phyloP scores from a whole-genome alignment of 2,888 invertebrate genomes.

The Drosophila leonis region DNA sequence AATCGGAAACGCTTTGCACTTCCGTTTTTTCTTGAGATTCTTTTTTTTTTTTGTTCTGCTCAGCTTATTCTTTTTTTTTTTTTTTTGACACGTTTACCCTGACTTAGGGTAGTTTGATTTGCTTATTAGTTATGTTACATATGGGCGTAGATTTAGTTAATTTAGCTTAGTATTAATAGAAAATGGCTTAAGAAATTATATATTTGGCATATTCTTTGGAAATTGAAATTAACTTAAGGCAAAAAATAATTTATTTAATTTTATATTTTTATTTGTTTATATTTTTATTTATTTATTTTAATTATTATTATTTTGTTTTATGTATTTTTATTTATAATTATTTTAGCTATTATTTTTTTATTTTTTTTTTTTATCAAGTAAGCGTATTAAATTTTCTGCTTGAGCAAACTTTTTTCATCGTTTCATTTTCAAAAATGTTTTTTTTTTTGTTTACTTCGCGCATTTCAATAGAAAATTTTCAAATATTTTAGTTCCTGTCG shows the following conservation, averaged over 20 bases:
- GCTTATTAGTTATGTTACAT: neutral
- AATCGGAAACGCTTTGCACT: slow-evolving; percentile 61
- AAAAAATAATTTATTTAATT: too few species aligned
- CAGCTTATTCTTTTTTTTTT: neutral
- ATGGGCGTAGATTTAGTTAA: too few species aligned
- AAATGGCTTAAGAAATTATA: too few species aligned
- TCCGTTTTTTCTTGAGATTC: slow-evolving; percentile 43
- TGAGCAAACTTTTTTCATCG: too few species aligned
- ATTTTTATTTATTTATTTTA: too few species aligned
- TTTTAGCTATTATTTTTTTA: too few species aligned
- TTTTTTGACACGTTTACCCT: neutral
- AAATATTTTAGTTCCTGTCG: slow-evolving; percentile 47
- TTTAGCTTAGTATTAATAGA: too few species aligned
- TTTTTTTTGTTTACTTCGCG: slow-evolving; percentile 28
- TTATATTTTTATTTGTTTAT: too few species aligned
- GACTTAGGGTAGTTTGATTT: neutral
- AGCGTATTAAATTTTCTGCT: neutral
- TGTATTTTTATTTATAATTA: too few species aligned
- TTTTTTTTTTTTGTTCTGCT: neutral
- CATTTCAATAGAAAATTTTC: slow-evolving; percentile 46
- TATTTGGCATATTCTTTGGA: too few species aligned
- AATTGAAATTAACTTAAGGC: too few species aligned
- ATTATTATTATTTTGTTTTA: too few species aligned
- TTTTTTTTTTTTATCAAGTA: neutral
- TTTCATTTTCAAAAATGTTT: neutral